Evolutionary conservation across 2,888 invertebrate species (phyloP).

Genomic region (Lepidochrysops patricia): DNA sequence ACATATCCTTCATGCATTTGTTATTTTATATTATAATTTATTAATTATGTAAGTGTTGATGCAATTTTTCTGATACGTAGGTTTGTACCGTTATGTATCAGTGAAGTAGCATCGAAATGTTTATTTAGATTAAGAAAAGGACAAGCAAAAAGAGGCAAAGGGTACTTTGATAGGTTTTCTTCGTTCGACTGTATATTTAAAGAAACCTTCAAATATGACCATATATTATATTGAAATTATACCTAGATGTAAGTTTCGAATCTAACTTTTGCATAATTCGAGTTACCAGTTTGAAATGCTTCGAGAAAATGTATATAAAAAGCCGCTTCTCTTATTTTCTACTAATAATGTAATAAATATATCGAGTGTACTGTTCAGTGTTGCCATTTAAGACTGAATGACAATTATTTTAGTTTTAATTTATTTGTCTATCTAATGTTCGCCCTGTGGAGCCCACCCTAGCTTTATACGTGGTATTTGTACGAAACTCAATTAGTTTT

Average conservation of each 20-base stretch:
- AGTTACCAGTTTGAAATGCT: slow-evolving; percentile 60
- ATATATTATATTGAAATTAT: slow-evolving; percentile 33
- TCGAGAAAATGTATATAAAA: slow-evolving; percentile 57
- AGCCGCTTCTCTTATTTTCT: slow-evolving; percentile 36
- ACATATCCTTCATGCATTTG: slow-evolving; percentile 62
- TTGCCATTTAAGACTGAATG: slow-evolving; percentile 57
- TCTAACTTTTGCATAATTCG: slow-evolving; percentile 56
- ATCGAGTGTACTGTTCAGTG: slow-evolving; percentile 37
- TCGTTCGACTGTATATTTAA: slow-evolving; percentile 55
- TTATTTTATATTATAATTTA: slow-evolving; percentile 42
- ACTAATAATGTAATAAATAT: slow-evolving; percentile 18
- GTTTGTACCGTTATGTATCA: slow-evolving; percentile 24
- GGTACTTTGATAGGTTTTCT: slow-evolving; percentile 63
- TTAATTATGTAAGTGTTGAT: slow-evolving; percentile 32
- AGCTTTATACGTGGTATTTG: slow-evolving; percentile 39
- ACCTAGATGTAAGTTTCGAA: slow-evolving; percentile 36
- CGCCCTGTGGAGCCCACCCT: slow-evolving; percentile 56
- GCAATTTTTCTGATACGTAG: slow-evolving; percentile 27
- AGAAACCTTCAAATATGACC: slow-evolving; percentile 60
- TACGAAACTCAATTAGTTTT: slow-evolving; percentile 41
- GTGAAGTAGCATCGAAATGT: slow-evolving; percentile 33
- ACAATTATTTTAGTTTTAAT: slow-evolving; percentile 29
- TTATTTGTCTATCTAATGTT: slow-evolving; percentile 24
- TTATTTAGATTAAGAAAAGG: slow-evolving; percentile 40
- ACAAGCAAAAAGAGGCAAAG: slow-evolving; percentile 70